Percentiles rank a stretch among this genome's conserved stretches.
Evolutionary conservation across 2,888 invertebrate genomes (phyloP).

Genomic region (Cephus spinipes): DNA sequence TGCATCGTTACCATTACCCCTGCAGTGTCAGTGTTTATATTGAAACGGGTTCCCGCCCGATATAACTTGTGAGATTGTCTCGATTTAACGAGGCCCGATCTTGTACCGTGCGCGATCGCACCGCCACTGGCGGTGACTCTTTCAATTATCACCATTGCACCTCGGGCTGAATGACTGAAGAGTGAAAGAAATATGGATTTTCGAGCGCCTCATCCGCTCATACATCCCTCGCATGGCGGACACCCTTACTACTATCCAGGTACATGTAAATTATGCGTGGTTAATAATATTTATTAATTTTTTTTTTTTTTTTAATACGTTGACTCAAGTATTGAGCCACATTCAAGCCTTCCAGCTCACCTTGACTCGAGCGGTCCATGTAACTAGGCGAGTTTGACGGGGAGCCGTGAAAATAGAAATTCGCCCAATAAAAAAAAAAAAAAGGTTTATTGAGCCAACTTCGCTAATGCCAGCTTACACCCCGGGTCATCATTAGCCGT

Average conservation of each 20-base stretch:
- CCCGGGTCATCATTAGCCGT: neutral
- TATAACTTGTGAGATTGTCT: neutral
- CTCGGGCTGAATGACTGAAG: constrained; percentile 7
- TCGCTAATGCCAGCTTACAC: neutral
- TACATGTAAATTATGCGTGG: constrained; percentile 15
- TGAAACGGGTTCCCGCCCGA: neutral
- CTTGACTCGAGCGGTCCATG: neutral
- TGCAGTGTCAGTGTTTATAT: neutral
- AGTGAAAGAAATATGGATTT: constrained; percentile 55
- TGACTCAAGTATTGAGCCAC: neutral
- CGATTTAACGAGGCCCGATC: neutral
- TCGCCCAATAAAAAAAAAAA: neutral
- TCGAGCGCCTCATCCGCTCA: constrained; percentile 62
- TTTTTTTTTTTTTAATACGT: neutral
- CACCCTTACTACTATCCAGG: constrained; percentile 58
- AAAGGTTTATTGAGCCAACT: neutral
- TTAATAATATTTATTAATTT: neutral
- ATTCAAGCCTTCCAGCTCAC: neutral
- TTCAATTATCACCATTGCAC: neutral
- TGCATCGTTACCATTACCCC: neutral
- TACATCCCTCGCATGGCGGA: constrained; percentile 59
- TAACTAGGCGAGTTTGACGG: neutral
- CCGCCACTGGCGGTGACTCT: neutral
- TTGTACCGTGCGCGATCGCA: neutral
- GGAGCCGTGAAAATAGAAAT: neutral